These are phyloP conservation scores for Drosophila orosa DNA, from an alignment of 1,140 invertebrate genomes.

Conservation along the genomic window DNA sequence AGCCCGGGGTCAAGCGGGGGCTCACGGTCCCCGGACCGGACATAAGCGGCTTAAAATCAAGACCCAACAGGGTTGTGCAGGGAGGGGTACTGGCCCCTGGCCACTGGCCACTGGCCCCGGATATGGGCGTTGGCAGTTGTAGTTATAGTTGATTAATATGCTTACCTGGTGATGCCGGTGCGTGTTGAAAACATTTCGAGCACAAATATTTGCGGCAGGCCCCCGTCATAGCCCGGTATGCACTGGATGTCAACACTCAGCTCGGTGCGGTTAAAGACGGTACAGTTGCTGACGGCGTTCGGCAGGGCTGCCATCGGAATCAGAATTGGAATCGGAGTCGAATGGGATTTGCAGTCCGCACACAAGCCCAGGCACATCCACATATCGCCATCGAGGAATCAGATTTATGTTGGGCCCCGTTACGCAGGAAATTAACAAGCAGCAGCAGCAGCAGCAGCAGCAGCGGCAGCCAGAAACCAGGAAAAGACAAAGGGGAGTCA, in stretches of 20 bases:
- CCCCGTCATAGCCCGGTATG: constrained; percentile 91
- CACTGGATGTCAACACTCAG: constrained; percentile 91
- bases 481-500: constrained; percentile 39
- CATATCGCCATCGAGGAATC: constrained; percentile 28
- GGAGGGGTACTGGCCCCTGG: not conserved
- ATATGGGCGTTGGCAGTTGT: constrained; percentile 36
- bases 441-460: constrained; percentile 18
- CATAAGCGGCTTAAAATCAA: constrained; percentile 66
- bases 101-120: not conserved
- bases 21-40: constrained; percentile 15
- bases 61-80: constrained; percentile 3
- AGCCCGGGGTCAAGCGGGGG: constrained; percentile 29
- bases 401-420: constrained; percentile 58
- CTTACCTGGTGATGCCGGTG: constrained; percentile 83
- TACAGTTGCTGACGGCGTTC: constrained; percentile 89
- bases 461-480: constrained; percentile 12
- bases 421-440: constrained; percentile 61
- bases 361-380: constrained; percentile 19
- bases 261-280: constrained; percentile 89
- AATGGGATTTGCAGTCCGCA: constrained; percentile 39
- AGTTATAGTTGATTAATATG: constrained; percentile 76
- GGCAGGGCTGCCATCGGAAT: constrained; percentile 86
- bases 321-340: constrained; percentile 9
- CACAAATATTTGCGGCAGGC: constrained; percentile 90
- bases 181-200: constrained; percentile 87